Conservation (phyloP, 2,888 invertebrate species). For the Tipula confusa region DNA sequence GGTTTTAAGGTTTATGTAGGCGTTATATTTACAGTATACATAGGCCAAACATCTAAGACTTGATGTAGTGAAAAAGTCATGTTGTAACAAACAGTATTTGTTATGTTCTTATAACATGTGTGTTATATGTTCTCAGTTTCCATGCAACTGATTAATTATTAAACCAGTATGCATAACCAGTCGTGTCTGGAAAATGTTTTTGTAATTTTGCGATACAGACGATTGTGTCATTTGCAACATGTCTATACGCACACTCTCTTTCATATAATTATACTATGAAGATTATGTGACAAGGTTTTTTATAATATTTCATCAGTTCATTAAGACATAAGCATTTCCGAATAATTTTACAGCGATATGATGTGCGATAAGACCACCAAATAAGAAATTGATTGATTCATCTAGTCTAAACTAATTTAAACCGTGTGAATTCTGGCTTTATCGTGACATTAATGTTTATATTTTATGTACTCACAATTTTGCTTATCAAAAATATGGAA, state of each 20-base stretch:
- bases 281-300: not conserved
- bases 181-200: not conserved
- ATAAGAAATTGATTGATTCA: not conserved
- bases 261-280: not conserved
- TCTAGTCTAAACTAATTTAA: not conserved
- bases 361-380: not conserved
- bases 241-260: not conserved
- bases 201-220: not conserved
- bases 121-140: no score
- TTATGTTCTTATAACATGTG: no score
- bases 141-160: no score
- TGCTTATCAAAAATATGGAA: not conserved
- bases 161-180: no score
- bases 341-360: not conserved
- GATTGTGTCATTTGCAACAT: not conserved
- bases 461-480: not conserved
- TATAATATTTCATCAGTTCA: not conserved
- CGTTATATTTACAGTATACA: not conserved
- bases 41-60: not conserved
- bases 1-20: not conserved
- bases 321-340: not conserved
- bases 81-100: no score
- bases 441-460: not conserved
- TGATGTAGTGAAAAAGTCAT: no score
- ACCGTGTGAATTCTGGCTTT: not conserved